Conservation (phyloP, 2,113 vertebrate genomes). For the Tonatia bakeri region DNA sequence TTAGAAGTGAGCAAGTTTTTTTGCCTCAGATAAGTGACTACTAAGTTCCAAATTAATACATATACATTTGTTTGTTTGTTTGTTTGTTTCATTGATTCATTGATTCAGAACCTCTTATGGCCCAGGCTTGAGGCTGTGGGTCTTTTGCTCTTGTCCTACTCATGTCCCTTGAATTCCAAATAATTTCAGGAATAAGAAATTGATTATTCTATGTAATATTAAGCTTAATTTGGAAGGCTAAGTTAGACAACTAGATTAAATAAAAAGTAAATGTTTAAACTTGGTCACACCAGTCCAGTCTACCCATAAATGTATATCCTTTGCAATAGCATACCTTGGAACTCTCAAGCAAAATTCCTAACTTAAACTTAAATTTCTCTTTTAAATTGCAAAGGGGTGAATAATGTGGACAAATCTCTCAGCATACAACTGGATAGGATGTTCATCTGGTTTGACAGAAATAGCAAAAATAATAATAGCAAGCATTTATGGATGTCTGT, state of each 20-base stretch:
- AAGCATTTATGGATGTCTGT: neutral
- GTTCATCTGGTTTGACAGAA: constrained; percentile 33
- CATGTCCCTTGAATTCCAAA: neutral
- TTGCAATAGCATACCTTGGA: neutral
- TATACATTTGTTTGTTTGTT: neutral
- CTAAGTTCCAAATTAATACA: neutral
- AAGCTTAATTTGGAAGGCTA: neutral
- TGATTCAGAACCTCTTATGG: neutral
- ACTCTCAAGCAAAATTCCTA: constrained; percentile 10
- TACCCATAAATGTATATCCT: neutral
- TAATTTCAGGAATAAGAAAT: constrained; percentile 3
- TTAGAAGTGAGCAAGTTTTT: constrained; percentile 26
- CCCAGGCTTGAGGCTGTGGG: neutral
- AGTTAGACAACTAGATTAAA: neutral
- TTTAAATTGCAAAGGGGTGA: neutral
- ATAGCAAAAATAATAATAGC: neutral
- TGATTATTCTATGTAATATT: neutral
- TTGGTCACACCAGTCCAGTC: neutral
- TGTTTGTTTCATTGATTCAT: neutral
- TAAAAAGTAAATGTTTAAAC: constrained; percentile 31
- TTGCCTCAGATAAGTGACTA: neutral
- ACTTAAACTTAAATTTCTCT: constrained; percentile 8
- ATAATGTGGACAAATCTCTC: neutral
- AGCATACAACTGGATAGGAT: neutral
- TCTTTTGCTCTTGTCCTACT: neutral